These are phyloP conservation scores for Calonectris borealis DNA, from an alignment of 2,113 vertebrate genomes.

Conservation along the genomic window DNA sequence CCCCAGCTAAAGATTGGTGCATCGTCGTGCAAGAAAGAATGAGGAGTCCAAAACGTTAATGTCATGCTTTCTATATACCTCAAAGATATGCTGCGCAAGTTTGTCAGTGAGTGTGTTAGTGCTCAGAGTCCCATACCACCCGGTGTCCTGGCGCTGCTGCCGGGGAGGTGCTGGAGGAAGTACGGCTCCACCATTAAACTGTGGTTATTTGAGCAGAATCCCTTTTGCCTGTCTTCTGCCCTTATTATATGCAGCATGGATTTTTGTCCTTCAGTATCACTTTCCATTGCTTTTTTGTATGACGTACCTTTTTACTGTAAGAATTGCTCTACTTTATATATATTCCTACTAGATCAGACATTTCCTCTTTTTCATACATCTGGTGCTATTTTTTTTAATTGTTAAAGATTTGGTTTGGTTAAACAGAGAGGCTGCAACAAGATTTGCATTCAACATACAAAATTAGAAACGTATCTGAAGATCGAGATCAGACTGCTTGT, in stretches of 20 bases:
- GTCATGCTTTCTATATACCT: slow-evolving; percentile 74
- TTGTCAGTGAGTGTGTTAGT: slow-evolving; percentile 6
- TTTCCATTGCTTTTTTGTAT: slow-evolving; percentile 68
- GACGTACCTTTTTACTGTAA: slow-evolving; percentile 69
- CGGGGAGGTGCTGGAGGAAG: neutral
- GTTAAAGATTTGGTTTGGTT: slow-evolving; percentile 61
- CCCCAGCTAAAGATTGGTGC: neutral
- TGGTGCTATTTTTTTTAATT: slow-evolving; percentile 76
- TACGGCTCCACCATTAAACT: neutral
- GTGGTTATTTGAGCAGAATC: slow-evolving; percentile 47
- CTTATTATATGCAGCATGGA: slow-evolving; percentile 37
- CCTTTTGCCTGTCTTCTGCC: slow-evolving; percentile 53
- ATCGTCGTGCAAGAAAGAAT: neutral
- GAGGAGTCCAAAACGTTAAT: slow-evolving; percentile 21
- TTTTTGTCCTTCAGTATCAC: slow-evolving; percentile 50
- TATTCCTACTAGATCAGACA: slow-evolving; percentile 72
- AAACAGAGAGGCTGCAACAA: slow-evolving; percentile 54
- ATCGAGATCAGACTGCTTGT: neutral
- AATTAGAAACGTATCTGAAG: neutral
- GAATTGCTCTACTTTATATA: slow-evolving; percentile 67
- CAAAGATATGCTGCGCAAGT: slow-evolving; percentile 54
- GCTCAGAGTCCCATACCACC: neutral
- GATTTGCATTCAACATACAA: neutral
- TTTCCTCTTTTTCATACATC: slow-evolving; percentile 77
- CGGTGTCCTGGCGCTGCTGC: neutral